Base-by-base conservation (phyloP, 2,797 vertebrate species). In the Tapirus indicus region DNA sequence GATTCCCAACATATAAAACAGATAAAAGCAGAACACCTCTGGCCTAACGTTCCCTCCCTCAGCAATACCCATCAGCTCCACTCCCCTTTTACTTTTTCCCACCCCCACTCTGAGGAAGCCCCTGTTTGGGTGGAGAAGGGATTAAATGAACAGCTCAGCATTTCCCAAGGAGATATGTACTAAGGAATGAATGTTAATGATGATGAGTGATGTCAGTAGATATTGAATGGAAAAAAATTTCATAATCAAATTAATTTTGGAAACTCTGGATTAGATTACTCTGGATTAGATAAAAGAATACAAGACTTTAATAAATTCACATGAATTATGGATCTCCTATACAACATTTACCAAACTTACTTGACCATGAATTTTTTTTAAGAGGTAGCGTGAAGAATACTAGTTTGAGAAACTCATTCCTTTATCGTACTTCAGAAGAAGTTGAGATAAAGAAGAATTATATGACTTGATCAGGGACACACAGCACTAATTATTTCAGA, bases 221-320 rank as follows among this genome's bases (percentile, higher is more conserved):
- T 93, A 54, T 0, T 83, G 78, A 16, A 11, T 92, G 35, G 29
- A 18, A n/a, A 74, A 71, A 78, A 78, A 7, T 47, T 71, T 14
- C 29, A 64, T 93, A 60, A 92, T 58, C 41, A 82, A 54, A 92
- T 52, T 77, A 87, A 56, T 58, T 92, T 92, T 87, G 25, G 85
- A 89, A 97, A 52, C 52, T 14, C 6, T 93, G 49, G 17, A 47
- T 91, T 68, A 35, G 27, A 62, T 77, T 56, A 89, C 54, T 38
- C 38, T 38, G 38, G 38, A 38, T 2, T 38, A 38, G n/a, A 86
- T 79, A 95, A 94, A n/a, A n/a, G 62, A 91, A 4, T 64, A 5
- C 18, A 69, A 86, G 3, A 4, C 64, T 41, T 69, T 95, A 89
- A 69, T 88, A 88, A 94, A 74, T 80, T 92, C 32, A 10, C 88